Evolutionary conservation across 1,140 invertebrate species (phyloP).

Genomic region (Linepithema humile): DNA sequence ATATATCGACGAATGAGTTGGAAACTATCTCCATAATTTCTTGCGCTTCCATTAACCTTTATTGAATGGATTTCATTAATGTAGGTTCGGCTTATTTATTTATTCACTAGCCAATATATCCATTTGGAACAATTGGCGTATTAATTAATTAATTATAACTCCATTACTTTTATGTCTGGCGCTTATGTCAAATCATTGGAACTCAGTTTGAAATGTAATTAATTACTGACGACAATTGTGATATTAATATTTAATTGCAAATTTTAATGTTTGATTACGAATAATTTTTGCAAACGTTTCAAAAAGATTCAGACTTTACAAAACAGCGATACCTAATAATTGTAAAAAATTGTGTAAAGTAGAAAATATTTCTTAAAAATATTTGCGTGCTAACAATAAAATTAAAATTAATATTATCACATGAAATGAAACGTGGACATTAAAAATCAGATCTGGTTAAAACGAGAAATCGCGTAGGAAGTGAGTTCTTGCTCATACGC

Average conservation of each 20-base stretch:
- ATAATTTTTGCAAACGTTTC: too few relatives aligned
- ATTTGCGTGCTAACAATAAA: not conserved
- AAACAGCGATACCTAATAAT: too few relatives aligned
- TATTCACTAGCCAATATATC: not conserved
- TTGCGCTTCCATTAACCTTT: conserved; percentile 45
- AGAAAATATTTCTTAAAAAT: not conserved
- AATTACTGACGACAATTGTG: conserved; percentile 10
- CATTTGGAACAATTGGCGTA: not conserved
- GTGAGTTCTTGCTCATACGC: conserved; percentile 8
- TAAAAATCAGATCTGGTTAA: not conserved
- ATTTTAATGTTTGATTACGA: too few relatives aligned
- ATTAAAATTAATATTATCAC: not conserved
- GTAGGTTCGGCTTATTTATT: conserved; percentile 32
- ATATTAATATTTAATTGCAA: conserved; percentile 20
- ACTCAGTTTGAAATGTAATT: conserved; percentile 1
- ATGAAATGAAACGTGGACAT: not conserved
- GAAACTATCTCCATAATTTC: conserved; percentile 50
- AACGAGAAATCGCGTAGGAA: not conserved
- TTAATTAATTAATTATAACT: conserved; percentile 36
- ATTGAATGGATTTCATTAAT: conserved; percentile 43
- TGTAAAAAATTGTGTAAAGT: not conserved
- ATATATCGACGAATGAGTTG: not conserved
- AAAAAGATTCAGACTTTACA: too few relatives aligned
- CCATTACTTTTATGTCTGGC: conserved; percentile 33
- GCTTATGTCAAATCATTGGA: conserved; percentile 27